phyloP scores from a whole-genome alignment of 2,797 vertebrate species.

The Nothura maculosa region DNA sequence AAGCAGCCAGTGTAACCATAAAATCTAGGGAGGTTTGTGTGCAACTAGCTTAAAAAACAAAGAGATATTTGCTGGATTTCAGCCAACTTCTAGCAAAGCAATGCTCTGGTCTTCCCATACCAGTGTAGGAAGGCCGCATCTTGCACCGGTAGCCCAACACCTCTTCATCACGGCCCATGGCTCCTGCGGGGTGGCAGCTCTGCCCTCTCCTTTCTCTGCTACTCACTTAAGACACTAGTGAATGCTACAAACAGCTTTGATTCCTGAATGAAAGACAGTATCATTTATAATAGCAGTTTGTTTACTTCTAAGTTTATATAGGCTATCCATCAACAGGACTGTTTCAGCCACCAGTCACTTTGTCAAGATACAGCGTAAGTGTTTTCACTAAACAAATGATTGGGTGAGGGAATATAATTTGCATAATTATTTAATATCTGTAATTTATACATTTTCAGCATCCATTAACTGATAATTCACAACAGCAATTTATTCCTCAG shows the following conservation, averaged over 20 bases:
- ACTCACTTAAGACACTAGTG: neutral
- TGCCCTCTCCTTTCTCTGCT: neutral
- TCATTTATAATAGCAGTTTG: neutral
- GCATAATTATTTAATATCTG: slow-evolving; percentile 43
- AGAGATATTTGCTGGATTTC: slow-evolving; percentile 21
- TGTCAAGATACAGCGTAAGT: neutral
- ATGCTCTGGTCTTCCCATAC: neutral
- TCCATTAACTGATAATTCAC: slow-evolving; percentile 18
- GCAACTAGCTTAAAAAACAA: slow-evolving; percentile 39
- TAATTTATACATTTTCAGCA: slow-evolving; percentile 46
- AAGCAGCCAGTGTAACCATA: slow-evolving; percentile 37
- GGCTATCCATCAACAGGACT: neutral
- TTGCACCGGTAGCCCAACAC: accelerated
- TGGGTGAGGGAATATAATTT: slow-evolving; percentile 37
- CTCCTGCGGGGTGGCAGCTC: neutral
- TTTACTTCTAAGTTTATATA: neutral
- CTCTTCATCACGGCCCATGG: neutral
- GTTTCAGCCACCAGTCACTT: neutral
- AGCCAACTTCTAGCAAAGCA: slow-evolving; percentile 2
- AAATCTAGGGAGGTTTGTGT: slow-evolving; percentile 30
- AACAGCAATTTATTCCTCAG: slow-evolving; percentile 14
- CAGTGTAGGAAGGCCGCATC: neutral
- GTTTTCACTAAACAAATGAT: slow-evolving; percentile 27
- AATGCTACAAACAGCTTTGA: neutral
- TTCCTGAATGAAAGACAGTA: neutral